phyloP scores from a whole-genome alignment of 2,888 invertebrate species.

The Polyommatus iphigenia region DNA sequence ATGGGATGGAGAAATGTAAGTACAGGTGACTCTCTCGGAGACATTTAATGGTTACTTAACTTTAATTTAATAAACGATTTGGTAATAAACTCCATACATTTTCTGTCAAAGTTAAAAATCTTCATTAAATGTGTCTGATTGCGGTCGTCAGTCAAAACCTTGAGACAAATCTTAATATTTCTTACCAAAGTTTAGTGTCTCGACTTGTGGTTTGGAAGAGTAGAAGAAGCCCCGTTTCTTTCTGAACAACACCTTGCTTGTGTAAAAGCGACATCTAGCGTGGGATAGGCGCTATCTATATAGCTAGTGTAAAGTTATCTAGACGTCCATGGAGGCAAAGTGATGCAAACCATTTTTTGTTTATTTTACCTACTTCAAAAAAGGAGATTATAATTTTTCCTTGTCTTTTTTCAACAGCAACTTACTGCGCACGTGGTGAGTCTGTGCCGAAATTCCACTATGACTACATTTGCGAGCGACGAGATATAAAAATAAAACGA shows the following conservation, averaged over 20 bases:
- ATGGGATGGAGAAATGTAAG: conserved; percentile 69
- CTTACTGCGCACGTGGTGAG: conserved; percentile 67
- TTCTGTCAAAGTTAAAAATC: no score
- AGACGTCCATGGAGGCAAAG: no score
- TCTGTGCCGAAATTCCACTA: conserved; percentile 71
- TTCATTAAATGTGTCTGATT: no score
- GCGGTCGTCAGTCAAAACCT: no score
- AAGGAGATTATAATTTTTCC: not conserved
- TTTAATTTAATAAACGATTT: no score
- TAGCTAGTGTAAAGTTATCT: no score
- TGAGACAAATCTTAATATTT: no score
- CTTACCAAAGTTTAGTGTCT: no score
- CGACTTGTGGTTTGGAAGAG: no score
- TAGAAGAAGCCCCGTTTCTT: no score
- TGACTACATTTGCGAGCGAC: conserved; percentile 71
- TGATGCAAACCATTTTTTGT: not conserved
- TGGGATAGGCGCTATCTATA: not conserved
- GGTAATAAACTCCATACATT: no score
- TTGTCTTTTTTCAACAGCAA: conserved; percentile 48
- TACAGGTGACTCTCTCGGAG: conserved; percentile 27
- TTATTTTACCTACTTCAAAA: not conserved
- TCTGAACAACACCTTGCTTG: not conserved
- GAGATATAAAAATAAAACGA: conserved; percentile 67
- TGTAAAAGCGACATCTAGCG: not conserved
- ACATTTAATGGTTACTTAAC: no score